Base-by-base conservation (phyloP, 2,888 invertebrate species). In the Polymixis flavicincta region DNA sequence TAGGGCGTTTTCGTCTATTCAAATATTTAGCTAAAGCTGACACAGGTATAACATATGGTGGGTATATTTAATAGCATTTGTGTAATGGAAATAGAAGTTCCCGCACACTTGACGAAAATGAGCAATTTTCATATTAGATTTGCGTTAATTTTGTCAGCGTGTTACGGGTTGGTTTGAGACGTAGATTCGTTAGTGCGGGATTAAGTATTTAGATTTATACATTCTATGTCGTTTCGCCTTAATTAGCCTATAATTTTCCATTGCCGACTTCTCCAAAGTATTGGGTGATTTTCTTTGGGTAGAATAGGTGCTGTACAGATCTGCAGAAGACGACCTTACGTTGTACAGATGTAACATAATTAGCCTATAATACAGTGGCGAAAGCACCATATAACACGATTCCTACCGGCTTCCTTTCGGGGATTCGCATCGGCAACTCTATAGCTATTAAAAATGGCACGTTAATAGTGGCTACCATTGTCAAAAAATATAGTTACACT, bases 11-110 rank as follows among this genome's bases (percentile, higher is more conserved):
- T 72, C 77, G 74, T 83, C 78, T 82, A 55, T 64, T 86, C 80
- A 83, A 88, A 89, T 87, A 88, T 90, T 90, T 83, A 80, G 59
- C n/a, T 37, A 54, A 61, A 70, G 42, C 67, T 80, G 66, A 75
- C 81, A 71, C 63, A 68, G 50, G 76, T 69, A 71, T 61, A 67
- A 74, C 45, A 57, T 55, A 32, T 45, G 32, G 22, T 59, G n/a
- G 54, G 32, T 67, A 61, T 42, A 48, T 76, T 71, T 71, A 65
- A 71, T 82, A 48, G 37, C 67, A 67, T 73, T 72, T 68, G 61
- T 54, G 68, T 85, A 71, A 85, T 81, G 57, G 67, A 76, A 82
- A 81, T 61, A 61, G 64, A 67, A 14, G 55, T 64, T 59, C 25
- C 55, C 55, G 57, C 37, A 70, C 54, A 37, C 65, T 83, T 57